Base-by-base conservation (phyloP, 2,888 invertebrate species). In the Troides oblongomaculatus region DNA sequence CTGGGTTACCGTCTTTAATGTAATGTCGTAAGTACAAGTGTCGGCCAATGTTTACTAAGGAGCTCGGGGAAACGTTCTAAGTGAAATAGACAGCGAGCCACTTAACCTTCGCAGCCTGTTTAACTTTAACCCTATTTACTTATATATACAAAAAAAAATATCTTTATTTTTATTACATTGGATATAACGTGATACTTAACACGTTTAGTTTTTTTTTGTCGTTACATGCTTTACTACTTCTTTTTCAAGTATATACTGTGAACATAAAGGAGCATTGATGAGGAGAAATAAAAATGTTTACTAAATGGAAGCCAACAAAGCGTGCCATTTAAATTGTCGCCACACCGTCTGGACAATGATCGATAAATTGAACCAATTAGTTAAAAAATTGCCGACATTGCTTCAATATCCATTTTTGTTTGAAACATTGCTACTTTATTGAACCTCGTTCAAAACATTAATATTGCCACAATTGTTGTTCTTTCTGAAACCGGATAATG, bases 91-190 rank as follows among this genome's bases (percentile, higher is more conserved):
- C 90, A 87, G 82, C 57, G 62, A 14, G 82, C 86, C 87, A 89
- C 88, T 90, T 90, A 89, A 89, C 90, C 90, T 88, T 87, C 83
- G 81, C 85, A 85, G 83, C 83, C 82, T 85, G 84, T 87, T 88
- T 84, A 86, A 83, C 46, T 83, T 85, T 81, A 87, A 85, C 78
- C 86, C 81, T 85, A 56, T 25, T 43, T 25, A 23, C 62, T 50
- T 23, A 21, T 21, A 21, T 10, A 10, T 14, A 46, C 3, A 46
- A 46, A 46, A 46, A 12, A 30, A 30, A 30, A 12, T 46, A 12
- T 14, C 12, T 46, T 12, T 46, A 8, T 1, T 46, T 2, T 46
- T 46, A 14, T 46, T 46, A 46, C 12, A 46, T 46, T 46, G 46
- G 12, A 46, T 46, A 46, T 46, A 46, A 12, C 46, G 1, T 46